Conservation (phyloP, 2,113 vertebrate genomes). For the Eudyptes chrysolophus region DNA sequence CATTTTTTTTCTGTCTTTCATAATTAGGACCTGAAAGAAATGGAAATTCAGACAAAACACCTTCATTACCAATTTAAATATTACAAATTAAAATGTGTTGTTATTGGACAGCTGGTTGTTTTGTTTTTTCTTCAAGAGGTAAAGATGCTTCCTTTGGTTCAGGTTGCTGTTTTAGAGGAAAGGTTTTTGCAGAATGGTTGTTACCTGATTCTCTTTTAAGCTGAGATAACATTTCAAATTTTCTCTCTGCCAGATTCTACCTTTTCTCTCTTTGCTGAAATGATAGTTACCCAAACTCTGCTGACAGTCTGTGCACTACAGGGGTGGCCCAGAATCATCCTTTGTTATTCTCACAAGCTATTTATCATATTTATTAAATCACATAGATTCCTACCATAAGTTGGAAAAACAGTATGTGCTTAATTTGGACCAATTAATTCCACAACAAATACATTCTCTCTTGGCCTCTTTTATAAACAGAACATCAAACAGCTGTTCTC, state of each 20-base stretch:
- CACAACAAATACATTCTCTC: slow-evolving; percentile 43
- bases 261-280: not conserved
- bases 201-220: not conserved
- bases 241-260: not conserved
- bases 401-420: slow-evolving; percentile 62
- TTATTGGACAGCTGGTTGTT: not conserved
- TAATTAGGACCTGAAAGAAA: slow-evolving; percentile 71
- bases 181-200: not conserved
- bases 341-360: slow-evolving; percentile 48
- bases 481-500: slow-evolving; percentile 65
- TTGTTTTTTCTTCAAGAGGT: not conserved
- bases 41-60: slow-evolving; percentile 62
- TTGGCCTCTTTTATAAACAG: slow-evolving; percentile 50
- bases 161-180: not conserved
- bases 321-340: slow-evolving; percentile 46
- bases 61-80: slow-evolving; percentile 53
- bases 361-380: slow-evolving; percentile 67
- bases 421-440: slow-evolving; percentile 62
- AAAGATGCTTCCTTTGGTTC: not conserved
- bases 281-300: slow-evolving; percentile 16
- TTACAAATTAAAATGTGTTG: slow-evolving; percentile 10
- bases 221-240: not conserved
- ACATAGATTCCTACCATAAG: slow-evolving; percentile 49
- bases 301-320: not conserved
- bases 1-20: slow-evolving; percentile 51